Evolutionary conservation across 2,113 vertebrate genomes (phyloP).

Genomic region (Strigops habroptila): DNA sequence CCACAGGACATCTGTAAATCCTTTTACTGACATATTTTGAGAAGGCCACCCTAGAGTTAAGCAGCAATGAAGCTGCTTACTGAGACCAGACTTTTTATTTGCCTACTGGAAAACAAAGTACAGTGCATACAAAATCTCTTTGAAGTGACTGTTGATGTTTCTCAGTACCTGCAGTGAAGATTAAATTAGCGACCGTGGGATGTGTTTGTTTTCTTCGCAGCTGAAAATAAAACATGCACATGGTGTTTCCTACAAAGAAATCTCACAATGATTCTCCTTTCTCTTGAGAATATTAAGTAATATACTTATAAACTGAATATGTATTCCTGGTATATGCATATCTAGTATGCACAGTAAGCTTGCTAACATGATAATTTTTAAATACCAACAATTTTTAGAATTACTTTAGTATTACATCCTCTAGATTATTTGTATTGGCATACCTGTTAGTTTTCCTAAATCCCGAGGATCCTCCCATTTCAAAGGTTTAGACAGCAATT

Average conservation of each 20-base stretch:
- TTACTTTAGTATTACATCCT: neutral
- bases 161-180: neutral
- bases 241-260: neutral
- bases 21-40: slow-evolving; percentile 23
- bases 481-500: neutral
- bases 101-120: neutral
- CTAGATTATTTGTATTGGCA: neutral
- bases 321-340: neutral
- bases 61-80: neutral
- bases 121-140: neutral
- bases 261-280: neutral
- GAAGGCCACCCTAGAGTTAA: neutral
- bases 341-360: neutral
- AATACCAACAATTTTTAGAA: neutral
- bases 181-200: neutral
- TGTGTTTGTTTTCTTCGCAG: neutral
- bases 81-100: neutral
- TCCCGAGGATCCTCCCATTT: neutral
- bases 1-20: slow-evolving; percentile 34
- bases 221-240: neutral
- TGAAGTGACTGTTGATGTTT: neutral
- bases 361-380: neutral
- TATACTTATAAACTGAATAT: neutral
- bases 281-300: neutral
- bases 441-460: neutral